Percentiles rank a stretch among this genome's conserved stretches.
These are phyloP conservation scores for Carpatolechia fugitivella DNA, from an alignment of 2,888 invertebrate species.

Conservation along the genomic window DNA sequence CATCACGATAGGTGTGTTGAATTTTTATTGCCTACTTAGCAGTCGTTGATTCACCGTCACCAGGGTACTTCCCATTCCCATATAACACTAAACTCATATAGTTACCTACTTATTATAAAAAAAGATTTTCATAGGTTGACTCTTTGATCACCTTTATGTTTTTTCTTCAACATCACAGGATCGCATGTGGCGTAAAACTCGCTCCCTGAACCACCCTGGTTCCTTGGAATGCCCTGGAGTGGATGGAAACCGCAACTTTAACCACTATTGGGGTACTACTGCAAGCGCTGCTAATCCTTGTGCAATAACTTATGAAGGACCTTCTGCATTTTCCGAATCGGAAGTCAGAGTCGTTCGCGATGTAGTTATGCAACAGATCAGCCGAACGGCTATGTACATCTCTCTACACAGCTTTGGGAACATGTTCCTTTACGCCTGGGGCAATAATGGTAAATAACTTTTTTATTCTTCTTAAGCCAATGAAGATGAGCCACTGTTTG, in stretches of 20 bases:
- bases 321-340: slow-evolving; percentile 82
- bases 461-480: not conserved
- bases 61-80: no score
- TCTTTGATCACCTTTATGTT: no score
- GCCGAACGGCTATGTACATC: slow-evolving; percentile 81
- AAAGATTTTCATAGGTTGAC: no score
- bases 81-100: no score
- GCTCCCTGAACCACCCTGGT: slow-evolving; percentile 67
- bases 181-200: slow-evolving; percentile 85
- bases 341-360: slow-evolving; percentile 82
- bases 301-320: slow-evolving; percentile 82
- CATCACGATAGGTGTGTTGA: not conserved
- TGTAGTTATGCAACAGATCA: slow-evolving; percentile 67
- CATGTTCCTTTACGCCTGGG: slow-evolving; percentile 85
- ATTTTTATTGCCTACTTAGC: not conserved
- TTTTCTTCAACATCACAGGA: slow-evolving; percentile 55
- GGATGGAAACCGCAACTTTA: slow-evolving; percentile 89
- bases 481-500: no score
- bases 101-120: no score
- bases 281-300: slow-evolving; percentile 76
- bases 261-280: slow-evolving; percentile 82
- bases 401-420: slow-evolving; percentile 87
- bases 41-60: no score
- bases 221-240: slow-evolving; percentile 81
- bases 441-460: slow-evolving; percentile 72